Evolutionary conservation across 2,797 vertebrate genomes (phyloP).

Genomic region (Selene dorsalis): DNA sequence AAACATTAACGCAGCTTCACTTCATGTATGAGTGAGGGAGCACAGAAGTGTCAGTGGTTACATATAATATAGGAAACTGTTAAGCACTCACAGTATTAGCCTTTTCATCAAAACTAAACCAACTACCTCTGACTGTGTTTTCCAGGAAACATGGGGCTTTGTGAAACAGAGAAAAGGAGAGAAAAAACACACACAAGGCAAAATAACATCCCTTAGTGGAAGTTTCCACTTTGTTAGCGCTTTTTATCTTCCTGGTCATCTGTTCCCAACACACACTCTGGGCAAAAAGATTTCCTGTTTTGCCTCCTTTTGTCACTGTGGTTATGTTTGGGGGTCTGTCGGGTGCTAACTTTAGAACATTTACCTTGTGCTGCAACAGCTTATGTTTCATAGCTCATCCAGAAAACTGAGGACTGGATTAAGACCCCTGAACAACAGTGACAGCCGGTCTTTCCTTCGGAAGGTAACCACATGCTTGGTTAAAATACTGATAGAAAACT

Average conservation of each 20-base stretch:
- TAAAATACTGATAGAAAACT: slow-evolving; percentile 4
- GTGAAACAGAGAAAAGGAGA: slow-evolving; percentile 78
- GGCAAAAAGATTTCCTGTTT: slow-evolving; percentile 98
- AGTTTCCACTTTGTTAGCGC: slow-evolving; percentile 96
- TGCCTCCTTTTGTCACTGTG: slow-evolving; percentile 93
- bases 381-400: slow-evolving; percentile 6
- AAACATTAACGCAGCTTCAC: slow-evolving; percentile 84
- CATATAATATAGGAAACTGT: slow-evolving; percentile 54
- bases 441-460: background rate
- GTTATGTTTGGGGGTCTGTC: slow-evolving; percentile 75
- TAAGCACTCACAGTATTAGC: slow-evolving; percentile 15
- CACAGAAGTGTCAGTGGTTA: slow-evolving; percentile 61
- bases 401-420: slow-evolving; percentile 11
- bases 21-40: slow-evolving; percentile 72
- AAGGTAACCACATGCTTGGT: background rate
- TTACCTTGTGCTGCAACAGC: slow-evolving; percentile 29
- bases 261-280: slow-evolving; percentile 92
- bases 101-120: slow-evolving; percentile 60
- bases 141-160: slow-evolving; percentile 90
- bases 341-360: slow-evolving; percentile 75
- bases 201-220: slow-evolving; percentile 91
- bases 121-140: slow-evolving; percentile 81
- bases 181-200: slow-evolving; percentile 82
- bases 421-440: background rate
- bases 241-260: slow-evolving; percentile 98